phyloP scores from a whole-genome alignment of 2,888 invertebrate genomes.

The Chloroclystis v-ata region DNA sequence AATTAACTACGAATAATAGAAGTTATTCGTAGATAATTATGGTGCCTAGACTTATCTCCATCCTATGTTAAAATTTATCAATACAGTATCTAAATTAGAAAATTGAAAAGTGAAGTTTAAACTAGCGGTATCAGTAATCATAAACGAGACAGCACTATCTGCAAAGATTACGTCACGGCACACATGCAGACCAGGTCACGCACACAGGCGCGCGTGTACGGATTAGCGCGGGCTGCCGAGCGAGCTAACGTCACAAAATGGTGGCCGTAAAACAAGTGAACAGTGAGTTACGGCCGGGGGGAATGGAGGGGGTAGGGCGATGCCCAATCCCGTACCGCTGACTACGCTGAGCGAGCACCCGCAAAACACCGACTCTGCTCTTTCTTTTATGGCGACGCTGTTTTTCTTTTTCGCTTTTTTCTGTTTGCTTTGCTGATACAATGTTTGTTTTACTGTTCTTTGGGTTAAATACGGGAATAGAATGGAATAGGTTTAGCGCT shows the following conservation, averaged over 20 bases:
- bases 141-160: constrained; percentile 16
- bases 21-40: too few relatives aligned
- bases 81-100: too few relatives aligned
- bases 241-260: constrained; percentile 77
- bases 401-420: constrained; percentile 74
- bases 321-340: constrained; percentile 68
- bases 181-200: constrained; percentile 48
- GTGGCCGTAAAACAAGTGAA: constrained; percentile 78
- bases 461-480: constrained; percentile 36
- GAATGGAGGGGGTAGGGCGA: constrained; percentile 40
- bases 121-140: neutral
- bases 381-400: constrained; percentile 75
- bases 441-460: constrained; percentile 64
- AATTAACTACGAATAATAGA: too few relatives aligned
- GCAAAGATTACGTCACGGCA: constrained; percentile 29
- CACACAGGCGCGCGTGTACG: constrained; percentile 54
- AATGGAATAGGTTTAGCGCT: constrained; percentile 27
- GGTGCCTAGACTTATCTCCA: too few relatives aligned
- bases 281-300: constrained; percentile 73
- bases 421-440: constrained; percentile 75
- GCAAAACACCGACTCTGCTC: constrained; percentile 69
- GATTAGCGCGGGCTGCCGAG: constrained; percentile 69
- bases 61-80: too few relatives aligned
- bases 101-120: neutral
- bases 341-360: constrained; percentile 67